phyloP scores from a whole-genome alignment of 2,888 invertebrate species.

The Oxycera nigricornis region DNA sequence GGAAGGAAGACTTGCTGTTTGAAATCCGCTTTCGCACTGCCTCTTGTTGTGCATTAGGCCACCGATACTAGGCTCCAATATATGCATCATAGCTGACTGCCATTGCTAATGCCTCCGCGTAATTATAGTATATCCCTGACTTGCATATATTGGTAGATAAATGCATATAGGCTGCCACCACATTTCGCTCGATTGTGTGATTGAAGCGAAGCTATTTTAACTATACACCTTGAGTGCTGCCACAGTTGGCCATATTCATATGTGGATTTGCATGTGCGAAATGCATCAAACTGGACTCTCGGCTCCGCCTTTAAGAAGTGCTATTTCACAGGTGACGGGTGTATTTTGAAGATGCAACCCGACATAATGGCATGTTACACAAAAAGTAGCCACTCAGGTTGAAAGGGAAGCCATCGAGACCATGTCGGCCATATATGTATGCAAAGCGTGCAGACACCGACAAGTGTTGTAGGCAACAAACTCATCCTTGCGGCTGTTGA shows the following conservation, averaged over 20 bases:
- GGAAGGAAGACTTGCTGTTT: not conserved
- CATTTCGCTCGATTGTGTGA: slow-evolving; percentile 19
- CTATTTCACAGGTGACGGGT: slow-evolving; percentile 27
- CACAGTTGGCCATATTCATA: not conserved
- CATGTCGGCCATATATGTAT: too few species aligned
- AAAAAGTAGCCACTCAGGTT: slow-evolving; percentile 23
- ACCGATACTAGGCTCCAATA: too few species aligned
- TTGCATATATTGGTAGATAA: not conserved
- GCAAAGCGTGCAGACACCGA: too few species aligned
- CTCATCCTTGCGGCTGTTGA: too few species aligned
- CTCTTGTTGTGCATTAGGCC: too few species aligned
- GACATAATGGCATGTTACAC: slow-evolving; percentile 17
- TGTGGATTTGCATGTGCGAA: slow-evolving; percentile 24
- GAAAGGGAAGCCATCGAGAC: too few species aligned
- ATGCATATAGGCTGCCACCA: not conserved
- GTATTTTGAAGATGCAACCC: not conserved
- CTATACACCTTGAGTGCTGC: not conserved
- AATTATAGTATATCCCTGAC: not conserved
- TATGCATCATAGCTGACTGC: too few species aligned
- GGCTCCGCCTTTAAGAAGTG: slow-evolving; percentile 27
- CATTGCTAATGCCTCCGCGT: not conserved
- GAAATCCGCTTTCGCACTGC: not conserved
- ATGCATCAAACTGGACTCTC: slow-evolving; percentile 33
- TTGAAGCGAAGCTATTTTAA: slow-evolving; percentile 4
- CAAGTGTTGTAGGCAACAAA: too few species aligned